A percentile compares a stretch with the other conserved stretches of the same genome.
phyloP scores from a whole-genome alignment of 2,888 invertebrate genomes.

The Dicyrtomina minuta region DNA sequence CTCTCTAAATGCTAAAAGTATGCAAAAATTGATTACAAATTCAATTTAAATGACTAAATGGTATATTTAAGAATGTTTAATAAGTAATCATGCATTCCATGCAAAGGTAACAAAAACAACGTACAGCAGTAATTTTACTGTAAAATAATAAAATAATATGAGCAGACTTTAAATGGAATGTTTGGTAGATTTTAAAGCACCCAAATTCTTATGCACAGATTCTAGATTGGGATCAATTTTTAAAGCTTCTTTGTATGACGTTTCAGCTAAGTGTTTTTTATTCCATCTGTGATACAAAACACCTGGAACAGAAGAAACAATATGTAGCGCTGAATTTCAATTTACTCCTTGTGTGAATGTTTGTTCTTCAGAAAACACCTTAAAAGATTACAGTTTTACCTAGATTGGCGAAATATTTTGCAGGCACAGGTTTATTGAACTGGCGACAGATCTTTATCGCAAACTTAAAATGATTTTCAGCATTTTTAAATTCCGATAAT shows the following conservation, averaged over 20 bases:
- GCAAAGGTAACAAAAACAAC: no score
- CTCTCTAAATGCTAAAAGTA: no score
- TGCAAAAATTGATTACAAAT: no score
- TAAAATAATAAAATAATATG: constrained; percentile 3
- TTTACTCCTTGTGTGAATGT: no score
- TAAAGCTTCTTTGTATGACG: constrained; percentile 74
- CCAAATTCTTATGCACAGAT: constrained; percentile 71
- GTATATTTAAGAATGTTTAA: no score
- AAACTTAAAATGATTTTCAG: constrained; percentile 76
- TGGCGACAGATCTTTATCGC: constrained; percentile 66
- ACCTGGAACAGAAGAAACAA: constrained; percentile 60
- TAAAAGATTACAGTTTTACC: constrained; percentile 63
- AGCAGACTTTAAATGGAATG: neutral
- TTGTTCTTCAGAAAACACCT: no score
- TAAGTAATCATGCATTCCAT: no score
- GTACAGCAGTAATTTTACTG: no score
- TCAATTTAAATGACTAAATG: no score
- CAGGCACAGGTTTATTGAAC: constrained; percentile 62
- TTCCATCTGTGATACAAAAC: constrained; percentile 93
- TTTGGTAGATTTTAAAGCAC: neutral
- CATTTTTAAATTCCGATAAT: constrained; percentile 70
- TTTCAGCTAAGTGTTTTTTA: constrained; percentile 70
- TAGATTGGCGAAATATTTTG: constrained; percentile 85
- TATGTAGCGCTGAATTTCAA: no score
- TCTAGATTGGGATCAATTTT: constrained; percentile 68